phyloP scores from a whole-genome alignment of 2,113 vertebrate species.

The Mus musculus region DNA sequence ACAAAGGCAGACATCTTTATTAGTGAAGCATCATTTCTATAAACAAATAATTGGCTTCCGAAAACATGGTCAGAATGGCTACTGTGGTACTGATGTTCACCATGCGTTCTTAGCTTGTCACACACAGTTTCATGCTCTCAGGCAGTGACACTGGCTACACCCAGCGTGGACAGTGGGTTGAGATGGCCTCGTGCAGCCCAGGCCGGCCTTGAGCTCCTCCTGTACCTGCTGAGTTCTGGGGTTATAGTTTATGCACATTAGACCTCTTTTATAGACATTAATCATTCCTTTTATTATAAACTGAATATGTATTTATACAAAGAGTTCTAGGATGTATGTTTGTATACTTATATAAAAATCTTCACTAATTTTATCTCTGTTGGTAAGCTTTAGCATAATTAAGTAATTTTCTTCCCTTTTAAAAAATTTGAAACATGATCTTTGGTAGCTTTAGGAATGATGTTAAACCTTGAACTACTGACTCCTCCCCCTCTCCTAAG shows the following conservation, averaged over 20 bases:
- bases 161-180: slow-evolving; percentile 39
- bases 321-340: background rate
- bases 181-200: background rate
- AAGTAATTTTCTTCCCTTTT: background rate
- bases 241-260: background rate
- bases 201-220: background rate
- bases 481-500: too few species aligned
- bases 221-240: background rate
- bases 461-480: background rate
- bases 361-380: slow-evolving; percentile 12
- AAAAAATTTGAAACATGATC: background rate
- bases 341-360: slow-evolving; percentile 12
- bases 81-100: background rate
- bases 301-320: background rate
- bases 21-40: slow-evolving; percentile 25
- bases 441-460: background rate
- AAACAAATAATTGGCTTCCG: slow-evolving; percentile 12
- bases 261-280: background rate
- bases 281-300: slow-evolving; percentile 35
- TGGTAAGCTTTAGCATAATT: slow-evolving; percentile 13
- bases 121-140: slow-evolving; percentile 12
- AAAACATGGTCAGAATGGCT: slow-evolving; percentile 15
- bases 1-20: background rate
- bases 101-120: background rate
- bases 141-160: background rate